phyloP scores from a whole-genome alignment of 2,888 invertebrate species.

The Nebria salina region DNA sequence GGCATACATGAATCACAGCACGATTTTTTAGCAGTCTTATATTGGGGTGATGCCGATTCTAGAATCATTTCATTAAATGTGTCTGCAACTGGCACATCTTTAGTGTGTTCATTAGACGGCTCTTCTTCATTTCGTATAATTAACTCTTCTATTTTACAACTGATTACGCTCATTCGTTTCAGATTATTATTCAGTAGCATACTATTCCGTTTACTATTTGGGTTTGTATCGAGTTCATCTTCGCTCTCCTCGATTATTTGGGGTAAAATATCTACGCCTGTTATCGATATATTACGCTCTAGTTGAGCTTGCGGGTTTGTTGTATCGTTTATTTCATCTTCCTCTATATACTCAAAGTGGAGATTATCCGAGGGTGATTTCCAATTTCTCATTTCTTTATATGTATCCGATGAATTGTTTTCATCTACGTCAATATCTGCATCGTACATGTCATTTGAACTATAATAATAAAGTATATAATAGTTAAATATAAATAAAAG shows the following conservation, averaged over 20 bases:
- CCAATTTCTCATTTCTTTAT: constrained; percentile 32
- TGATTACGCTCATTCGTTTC: constrained; percentile 66
- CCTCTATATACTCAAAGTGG: constrained; percentile 10
- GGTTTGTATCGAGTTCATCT: constrained; percentile 51
- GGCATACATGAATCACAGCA: not conserved
- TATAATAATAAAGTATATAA: constrained; percentile 11
- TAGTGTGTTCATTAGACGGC: constrained; percentile 51
- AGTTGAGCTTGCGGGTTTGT: constrained; percentile 11
- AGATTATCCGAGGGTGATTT: constrained; percentile 34
- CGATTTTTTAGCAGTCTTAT: not conserved
- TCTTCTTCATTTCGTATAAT: constrained; percentile 63
- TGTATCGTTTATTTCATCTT: constrained; percentile 30
- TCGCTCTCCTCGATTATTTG: constrained; percentile 68
- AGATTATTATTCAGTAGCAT: constrained; percentile 61
- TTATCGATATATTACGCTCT: constrained; percentile 62
- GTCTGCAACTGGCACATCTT: constrained; percentile 21
- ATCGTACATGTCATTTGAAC: constrained; percentile 26
- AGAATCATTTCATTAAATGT: not conserved
- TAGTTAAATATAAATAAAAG: no score
- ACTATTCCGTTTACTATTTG: constrained; percentile 58
- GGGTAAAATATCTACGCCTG: constrained; percentile 66
- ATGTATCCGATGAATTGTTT: not conserved
- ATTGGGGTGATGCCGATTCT: not conserved
- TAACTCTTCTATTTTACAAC: constrained; percentile 65
- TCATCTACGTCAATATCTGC: constrained; percentile 13